Evolutionary conservation across 2,888 invertebrate genomes (phyloP).

Genomic region (Polymixis lichenea): DNA sequence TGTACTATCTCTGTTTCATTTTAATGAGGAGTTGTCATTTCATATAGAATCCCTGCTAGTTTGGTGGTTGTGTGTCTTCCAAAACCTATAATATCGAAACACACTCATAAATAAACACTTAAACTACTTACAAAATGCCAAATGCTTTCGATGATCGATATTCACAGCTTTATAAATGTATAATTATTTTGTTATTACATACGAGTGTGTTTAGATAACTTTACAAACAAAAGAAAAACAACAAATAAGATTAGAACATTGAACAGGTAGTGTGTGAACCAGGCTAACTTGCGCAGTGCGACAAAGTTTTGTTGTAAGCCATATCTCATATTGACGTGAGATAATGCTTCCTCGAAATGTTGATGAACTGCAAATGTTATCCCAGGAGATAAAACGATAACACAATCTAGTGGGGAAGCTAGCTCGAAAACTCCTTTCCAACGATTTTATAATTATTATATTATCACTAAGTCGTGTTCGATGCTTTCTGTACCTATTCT

Average conservation of each 20-base stretch:
- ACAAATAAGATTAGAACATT: not conserved
- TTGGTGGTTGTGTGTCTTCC: conserved; percentile 45
- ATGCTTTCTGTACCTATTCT: conserved; percentile 64
- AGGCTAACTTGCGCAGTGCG: not conserved
- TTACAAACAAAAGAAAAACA: not conserved
- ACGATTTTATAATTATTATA: conserved; percentile 53
- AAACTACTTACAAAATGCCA: not conserved
- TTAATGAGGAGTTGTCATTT: conserved; percentile 55
- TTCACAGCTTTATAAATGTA: not conserved
- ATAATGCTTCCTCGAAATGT: not conserved
- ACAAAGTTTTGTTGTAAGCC: not conserved
- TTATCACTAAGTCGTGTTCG: conserved; percentile 67
- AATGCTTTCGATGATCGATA: not conserved
- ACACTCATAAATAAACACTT: conserved; percentile 10
- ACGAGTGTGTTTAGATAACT: not conserved
- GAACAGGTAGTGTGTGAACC: not conserved
- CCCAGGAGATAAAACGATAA: not conserved
- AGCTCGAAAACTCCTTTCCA: conserved; percentile 43
- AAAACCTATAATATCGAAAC: not conserved
- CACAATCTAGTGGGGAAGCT: conserved; percentile 54
- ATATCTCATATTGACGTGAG: not conserved
- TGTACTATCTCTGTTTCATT: conserved; percentile 73
- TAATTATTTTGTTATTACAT: conserved; percentile 9
- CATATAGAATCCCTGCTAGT: conserved; percentile 58
- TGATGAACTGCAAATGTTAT: not conserved